phyloP scores from a whole-genome alignment of 2,113 vertebrate species.

The Calonectris borealis region DNA sequence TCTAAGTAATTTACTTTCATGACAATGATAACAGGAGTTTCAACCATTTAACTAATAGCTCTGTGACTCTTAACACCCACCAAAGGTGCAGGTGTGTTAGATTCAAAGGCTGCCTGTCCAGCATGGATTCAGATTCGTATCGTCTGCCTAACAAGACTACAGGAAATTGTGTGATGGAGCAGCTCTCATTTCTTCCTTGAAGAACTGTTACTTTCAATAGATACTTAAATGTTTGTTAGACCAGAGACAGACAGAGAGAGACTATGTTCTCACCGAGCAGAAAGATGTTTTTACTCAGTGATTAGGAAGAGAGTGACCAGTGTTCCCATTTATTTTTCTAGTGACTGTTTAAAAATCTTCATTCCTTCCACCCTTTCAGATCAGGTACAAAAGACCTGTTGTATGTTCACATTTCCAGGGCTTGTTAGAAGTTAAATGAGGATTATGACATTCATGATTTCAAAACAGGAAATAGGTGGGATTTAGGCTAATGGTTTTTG shows the following conservation, averaged over 20 bases:
- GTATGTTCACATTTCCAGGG: neutral
- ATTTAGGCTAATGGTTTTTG: neutral
- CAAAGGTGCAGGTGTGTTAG: neutral
- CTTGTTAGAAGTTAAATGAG: neutral
- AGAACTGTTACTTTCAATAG: neutral
- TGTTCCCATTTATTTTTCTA: neutral
- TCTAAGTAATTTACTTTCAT: neutral
- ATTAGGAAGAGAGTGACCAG: neutral
- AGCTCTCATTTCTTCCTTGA: neutral
- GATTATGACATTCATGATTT: neutral
- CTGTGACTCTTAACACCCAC: neutral
- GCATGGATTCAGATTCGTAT: neutral
- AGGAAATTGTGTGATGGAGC: neutral
- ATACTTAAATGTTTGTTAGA: neutral
- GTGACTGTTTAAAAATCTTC: neutral
- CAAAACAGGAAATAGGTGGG: neutral
- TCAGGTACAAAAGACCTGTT: neutral
- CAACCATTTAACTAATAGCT: neutral
- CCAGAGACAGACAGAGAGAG: neutral
- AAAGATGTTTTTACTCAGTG: neutral
- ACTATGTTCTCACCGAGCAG: accelerated
- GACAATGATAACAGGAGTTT: neutral
- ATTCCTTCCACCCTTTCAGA: neutral
- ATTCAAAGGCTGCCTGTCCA: neutral
- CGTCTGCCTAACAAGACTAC: neutral